Evolutionary conservation across 1,140 invertebrate genomes (phyloP).

Genomic region (Zaprionus tsacasi): DNA sequence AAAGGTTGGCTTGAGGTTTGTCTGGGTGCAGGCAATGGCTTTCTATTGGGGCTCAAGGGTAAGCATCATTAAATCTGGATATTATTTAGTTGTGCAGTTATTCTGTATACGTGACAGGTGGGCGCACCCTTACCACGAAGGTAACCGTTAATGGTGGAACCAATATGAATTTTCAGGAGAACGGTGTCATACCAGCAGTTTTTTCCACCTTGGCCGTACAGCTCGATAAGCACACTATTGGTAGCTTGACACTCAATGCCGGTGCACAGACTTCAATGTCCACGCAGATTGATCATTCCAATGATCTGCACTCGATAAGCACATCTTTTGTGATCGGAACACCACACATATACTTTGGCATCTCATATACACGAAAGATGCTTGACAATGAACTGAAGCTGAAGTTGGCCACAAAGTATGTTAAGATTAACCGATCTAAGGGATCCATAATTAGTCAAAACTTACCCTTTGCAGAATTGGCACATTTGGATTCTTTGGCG

Average conservation of each 20-base stretch:
- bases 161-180: slow-evolving; percentile 89
- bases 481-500: slow-evolving; percentile 93
- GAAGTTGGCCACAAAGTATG: slow-evolving; percentile 91
- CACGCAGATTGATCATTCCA: slow-evolving; percentile 91
- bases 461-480: slow-evolving; percentile 88
- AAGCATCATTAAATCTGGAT: neutral
- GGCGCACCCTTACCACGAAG: slow-evolving; percentile 63
- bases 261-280: slow-evolving; percentile 89
- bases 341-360: slow-evolving; percentile 90
- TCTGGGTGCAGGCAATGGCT: slow-evolving; percentile 91
- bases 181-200: slow-evolving; percentile 88
- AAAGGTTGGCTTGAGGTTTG: slow-evolving; percentile 94
- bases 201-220: slow-evolving; percentile 91
- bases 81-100: slow-evolving; percentile 22
- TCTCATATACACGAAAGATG: slow-evolving; percentile 92
- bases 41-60: slow-evolving; percentile 89
- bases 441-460: neutral
- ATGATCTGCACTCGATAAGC: slow-evolving; percentile 87
- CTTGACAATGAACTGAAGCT: slow-evolving; percentile 91
- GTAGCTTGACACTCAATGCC: slow-evolving; percentile 93
- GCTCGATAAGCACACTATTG: slow-evolving; percentile 93
- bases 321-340: slow-evolving; percentile 92
- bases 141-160: slow-evolving; percentile 87
- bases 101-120: slow-evolving; percentile 50
- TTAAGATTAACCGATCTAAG: slow-evolving; percentile 7